Evolutionary conservation across 2,888 invertebrate genomes (phyloP).

Genomic region (Daptonema setosum): DNA sequence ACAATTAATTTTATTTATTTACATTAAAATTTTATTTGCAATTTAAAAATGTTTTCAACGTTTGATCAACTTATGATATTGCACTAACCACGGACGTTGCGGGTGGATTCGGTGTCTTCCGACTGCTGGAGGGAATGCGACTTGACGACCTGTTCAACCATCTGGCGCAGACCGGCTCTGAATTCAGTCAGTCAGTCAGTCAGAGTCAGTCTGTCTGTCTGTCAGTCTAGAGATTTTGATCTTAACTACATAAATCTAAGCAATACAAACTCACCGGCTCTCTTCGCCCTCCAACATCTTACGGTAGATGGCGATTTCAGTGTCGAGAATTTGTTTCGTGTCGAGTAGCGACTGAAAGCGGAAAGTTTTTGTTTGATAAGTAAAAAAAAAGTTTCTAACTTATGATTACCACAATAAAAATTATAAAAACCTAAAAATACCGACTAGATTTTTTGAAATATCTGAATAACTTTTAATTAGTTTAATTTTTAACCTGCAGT

Average conservation of each 20-base stretch:
- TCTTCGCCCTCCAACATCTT: slow-evolving; percentile 35
- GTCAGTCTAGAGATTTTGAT: slow-evolving; percentile 7
- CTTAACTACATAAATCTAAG: background rate
- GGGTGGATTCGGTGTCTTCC: slow-evolving; percentile 25
- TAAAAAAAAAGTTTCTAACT: no score
- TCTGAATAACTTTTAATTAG: no score
- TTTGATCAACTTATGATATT: no score
- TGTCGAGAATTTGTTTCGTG: slow-evolving; percentile 33
- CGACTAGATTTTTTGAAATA: no score
- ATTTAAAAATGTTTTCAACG: no score
- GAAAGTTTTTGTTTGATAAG: no score
- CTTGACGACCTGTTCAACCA: slow-evolving; percentile 28
- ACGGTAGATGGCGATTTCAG: slow-evolving; percentile 35
- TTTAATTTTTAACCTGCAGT: slow-evolving; percentile 13
- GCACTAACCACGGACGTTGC: slow-evolving; percentile 25
- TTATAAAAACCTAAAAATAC: no score
- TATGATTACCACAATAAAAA: no score
- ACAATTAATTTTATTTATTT: no score
- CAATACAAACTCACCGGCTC: slow-evolving; percentile 13
- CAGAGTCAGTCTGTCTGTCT: no score
- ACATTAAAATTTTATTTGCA: no score
- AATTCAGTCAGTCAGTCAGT: slow-evolving; percentile 2
- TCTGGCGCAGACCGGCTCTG: slow-evolving; percentile 13
- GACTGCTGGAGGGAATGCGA: slow-evolving; percentile 27
- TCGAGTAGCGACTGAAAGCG: slow-evolving; percentile 26